Conservation (phyloP, 2,797 vertebrate species). For the Sebastes iracundus region DNA sequence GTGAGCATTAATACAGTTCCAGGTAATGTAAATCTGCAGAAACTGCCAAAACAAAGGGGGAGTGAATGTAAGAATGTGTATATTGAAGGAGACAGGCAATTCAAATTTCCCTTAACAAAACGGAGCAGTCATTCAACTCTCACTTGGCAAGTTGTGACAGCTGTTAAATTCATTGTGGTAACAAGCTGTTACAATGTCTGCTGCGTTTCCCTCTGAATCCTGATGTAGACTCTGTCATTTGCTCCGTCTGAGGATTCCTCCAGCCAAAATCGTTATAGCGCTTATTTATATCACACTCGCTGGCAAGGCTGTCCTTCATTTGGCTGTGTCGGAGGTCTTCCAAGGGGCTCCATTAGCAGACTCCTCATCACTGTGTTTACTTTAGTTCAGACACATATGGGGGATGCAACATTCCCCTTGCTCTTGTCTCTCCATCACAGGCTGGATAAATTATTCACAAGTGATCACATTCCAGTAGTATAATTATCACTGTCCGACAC, state of each 20-base stretch:
- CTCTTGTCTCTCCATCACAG: slow-evolving; percentile 50
- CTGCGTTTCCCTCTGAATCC: slow-evolving; percentile 37
- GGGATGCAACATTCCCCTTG: slow-evolving; percentile 43
- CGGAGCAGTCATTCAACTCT: slow-evolving; percentile 27
- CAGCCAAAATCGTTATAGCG: slow-evolving; percentile 22
- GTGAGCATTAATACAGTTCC: neutral
- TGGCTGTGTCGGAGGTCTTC: slow-evolving; percentile 24
- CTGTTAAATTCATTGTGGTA: slow-evolving; percentile 45
- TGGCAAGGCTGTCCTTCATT: slow-evolving; percentile 13
- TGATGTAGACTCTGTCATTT: slow-evolving; percentile 41
- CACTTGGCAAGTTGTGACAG: slow-evolving; percentile 44
- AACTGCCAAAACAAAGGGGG: slow-evolving; percentile 1
- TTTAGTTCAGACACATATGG: slow-evolving; percentile 61
- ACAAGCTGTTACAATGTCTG: slow-evolving; percentile 47
- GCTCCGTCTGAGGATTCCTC: slow-evolving; percentile 33
- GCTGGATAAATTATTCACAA: slow-evolving; percentile 74
- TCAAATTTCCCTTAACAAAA: slow-evolving; percentile 14
- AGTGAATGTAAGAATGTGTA: neutral
- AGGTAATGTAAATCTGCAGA: neutral
- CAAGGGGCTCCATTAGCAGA: slow-evolving; percentile 46
- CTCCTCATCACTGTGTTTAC: slow-evolving; percentile 64
- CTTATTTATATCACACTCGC: slow-evolving; percentile 33
- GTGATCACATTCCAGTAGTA: slow-evolving; percentile 71
- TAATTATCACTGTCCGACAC: slow-evolving; percentile 78
- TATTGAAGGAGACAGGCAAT: slow-evolving; percentile 10